Conservation (phyloP, 2,888 invertebrate genomes). For the Lochmaea capreae region DNA sequence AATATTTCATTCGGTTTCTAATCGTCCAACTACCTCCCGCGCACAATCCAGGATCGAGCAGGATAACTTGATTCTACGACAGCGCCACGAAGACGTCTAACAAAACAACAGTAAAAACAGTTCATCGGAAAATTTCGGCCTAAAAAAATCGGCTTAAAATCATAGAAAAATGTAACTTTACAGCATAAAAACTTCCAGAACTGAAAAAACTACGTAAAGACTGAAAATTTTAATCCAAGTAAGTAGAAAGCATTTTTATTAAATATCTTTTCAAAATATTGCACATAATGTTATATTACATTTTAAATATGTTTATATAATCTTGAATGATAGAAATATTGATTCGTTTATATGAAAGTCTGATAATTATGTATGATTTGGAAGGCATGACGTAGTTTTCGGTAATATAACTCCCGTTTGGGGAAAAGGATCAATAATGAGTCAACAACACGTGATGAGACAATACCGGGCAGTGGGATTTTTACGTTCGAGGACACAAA, state of each 20-base stretch:
- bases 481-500: background rate
- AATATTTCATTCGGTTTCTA: background rate
- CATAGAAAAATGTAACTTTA: slow-evolving; percentile 16
- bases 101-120: slow-evolving; percentile 24
- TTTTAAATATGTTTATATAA: background rate
- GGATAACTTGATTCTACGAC: slow-evolving; percentile 1
- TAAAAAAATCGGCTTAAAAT: slow-evolving; percentile 17
- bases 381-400: slow-evolving; percentile 13
- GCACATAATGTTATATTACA: background rate
- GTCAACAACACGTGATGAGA: slow-evolving; percentile 27
- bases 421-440: slow-evolving; percentile 30
- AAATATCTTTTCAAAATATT: background rate
- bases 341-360: background rate
- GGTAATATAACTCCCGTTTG: slow-evolving; percentile 18
- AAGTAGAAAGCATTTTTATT: slow-evolving; percentile 4
- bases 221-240: slow-evolving; percentile 28
- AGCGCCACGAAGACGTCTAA: slow-evolving; percentile 17
- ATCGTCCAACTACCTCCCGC: slow-evolving; percentile 7
- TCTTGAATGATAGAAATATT: background rate
- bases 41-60: slow-evolving; percentile 16
- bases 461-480: background rate
- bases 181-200: slow-evolving; percentile 8
- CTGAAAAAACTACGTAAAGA: slow-evolving; percentile 15
- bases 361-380: background rate
- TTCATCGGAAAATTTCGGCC: slow-evolving; percentile 24